These are phyloP conservation scores for Cheilosia urbana DNA, from an alignment of 2,888 invertebrate species.

Conservation along the genomic window DNA sequence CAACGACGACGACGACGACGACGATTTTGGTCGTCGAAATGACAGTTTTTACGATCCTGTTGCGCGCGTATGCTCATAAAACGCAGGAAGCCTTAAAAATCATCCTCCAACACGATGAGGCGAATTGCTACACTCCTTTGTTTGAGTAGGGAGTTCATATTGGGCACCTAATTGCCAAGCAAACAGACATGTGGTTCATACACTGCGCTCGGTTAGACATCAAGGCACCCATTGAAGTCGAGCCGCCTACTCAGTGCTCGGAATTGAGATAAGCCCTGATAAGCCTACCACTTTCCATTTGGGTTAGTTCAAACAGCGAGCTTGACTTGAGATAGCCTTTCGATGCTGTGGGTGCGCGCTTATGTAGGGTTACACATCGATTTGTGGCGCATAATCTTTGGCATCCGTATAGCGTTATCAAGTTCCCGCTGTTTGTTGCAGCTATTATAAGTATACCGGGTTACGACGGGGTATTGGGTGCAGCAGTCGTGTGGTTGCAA, in stretches of 20 bases:
- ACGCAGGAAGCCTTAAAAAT: constrained; percentile 62
- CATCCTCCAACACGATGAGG: neutral
- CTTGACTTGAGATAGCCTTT: constrained; percentile 15
- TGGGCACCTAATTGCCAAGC: constrained; percentile 41
- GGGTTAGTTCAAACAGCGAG: constrained; percentile 17
- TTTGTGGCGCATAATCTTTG: constrained; percentile 48
- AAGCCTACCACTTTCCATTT: constrained; percentile 28
- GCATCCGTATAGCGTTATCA: constrained; percentile 47
- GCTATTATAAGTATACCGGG: constrained; percentile 20
- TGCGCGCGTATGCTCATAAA: constrained; percentile 50
- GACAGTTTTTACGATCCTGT: constrained; percentile 68
- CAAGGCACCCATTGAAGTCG: constrained; percentile 59
- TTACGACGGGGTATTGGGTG: constrained; percentile 1
- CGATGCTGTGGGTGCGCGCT: constrained; percentile 2
- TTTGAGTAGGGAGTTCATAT: constrained; percentile 38
- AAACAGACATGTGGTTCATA: constrained; percentile 35
- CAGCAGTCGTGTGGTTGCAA: constrained; percentile 47
- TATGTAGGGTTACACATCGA: constrained; percentile 40
- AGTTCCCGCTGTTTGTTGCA: constrained; percentile 37
- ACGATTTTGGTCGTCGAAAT: constrained; percentile 46
- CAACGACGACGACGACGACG: constrained; percentile 11
- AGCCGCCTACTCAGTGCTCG: constrained; percentile 20
- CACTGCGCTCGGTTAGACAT: constrained; percentile 51
- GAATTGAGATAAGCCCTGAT: constrained; percentile 27
- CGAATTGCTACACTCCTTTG: constrained; percentile 45